Base-by-base conservation (phyloP, 2,888 invertebrate species). In the Malacosoma neustria region DNA sequence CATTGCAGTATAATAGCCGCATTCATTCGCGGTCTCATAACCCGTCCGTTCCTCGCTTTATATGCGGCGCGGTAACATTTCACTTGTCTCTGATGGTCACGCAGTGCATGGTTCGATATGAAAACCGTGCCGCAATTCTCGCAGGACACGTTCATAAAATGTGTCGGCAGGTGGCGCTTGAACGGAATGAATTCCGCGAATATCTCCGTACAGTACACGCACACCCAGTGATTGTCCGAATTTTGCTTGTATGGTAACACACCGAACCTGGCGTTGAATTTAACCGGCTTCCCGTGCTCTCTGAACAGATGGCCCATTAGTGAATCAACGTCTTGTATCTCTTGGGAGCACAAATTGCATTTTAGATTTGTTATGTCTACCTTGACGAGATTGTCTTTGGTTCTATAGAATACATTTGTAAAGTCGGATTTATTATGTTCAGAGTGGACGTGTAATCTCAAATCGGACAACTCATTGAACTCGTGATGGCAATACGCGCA, bases 41-140 rank as follows among this genome's bases (percentile, higher is more conserved):
- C 72, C 13, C 64, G 62, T 0, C 81, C 81, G 34, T 84, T 82
- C 1, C 84, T 66, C 12, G 82, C 70, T 44, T 80, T 80, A 34
- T 84, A 84, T 1, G 81, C 67, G 0, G 68, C 69, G 38, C 77
- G 61, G 34, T 73, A 73, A 43, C 84, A 84, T 47, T 84, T 80
- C 0, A 84, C 84, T 42, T 81, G 81, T 0, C 84, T 59, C 32
- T 67, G 67, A 14, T 84, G 84, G 29, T 81, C 82, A 11, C 73
- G 61, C 32, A 84, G 56, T 1, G 81, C 77, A 32, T 75, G 72
- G 42, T 77, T 75, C 0, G 82, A 79, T 1, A 82, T 67, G 29
- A 84, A 84, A 9, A 65, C 72, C 0, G 81, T 79, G 0, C 80
- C 82, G 36, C 84, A 85, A 49, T 82, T 84, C 9, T 81, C 82